Conservation (phyloP, 1,140 invertebrate genomes). For the Drosophila aff. region DNA sequence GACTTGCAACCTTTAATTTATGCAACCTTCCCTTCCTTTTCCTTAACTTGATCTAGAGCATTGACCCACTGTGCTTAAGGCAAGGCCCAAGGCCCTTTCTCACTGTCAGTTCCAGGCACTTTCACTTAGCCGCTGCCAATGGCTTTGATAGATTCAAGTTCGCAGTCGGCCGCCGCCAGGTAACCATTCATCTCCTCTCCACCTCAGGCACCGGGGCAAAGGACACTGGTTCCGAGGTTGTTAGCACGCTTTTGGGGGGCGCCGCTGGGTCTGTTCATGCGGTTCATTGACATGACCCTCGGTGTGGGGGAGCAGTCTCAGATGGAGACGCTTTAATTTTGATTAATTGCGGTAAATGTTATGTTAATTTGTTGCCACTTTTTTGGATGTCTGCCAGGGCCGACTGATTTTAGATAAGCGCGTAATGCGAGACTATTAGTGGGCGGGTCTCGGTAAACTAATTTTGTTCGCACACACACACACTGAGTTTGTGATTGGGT, state of each 20-base stretch:
- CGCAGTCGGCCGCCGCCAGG: conserved; percentile 58
- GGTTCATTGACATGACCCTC: conserved; percentile 52
- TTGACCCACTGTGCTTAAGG: conserved; percentile 16
- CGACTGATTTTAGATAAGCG: conserved; percentile 62
- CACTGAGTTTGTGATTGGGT: conserved; percentile 12
- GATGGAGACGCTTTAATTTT: conserved; percentile 44
- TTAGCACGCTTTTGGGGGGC: conserved; percentile 20
- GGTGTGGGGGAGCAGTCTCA: neutral
- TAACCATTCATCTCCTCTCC: conserved; percentile 42
- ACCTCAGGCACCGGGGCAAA: neutral
- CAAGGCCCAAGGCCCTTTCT: conserved; percentile 23
- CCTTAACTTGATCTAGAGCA: no score
- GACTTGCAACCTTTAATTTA: neutral
- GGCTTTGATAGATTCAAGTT: conserved; percentile 69
- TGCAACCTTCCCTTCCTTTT: neutral
- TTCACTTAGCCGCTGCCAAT: conserved; percentile 45
- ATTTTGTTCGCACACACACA: conserved; percentile 23
- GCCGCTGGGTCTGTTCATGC: conserved; percentile 39
- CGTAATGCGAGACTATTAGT: conserved; percentile 58
- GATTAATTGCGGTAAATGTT: conserved; percentile 78
- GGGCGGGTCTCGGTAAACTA: conserved; percentile 47
- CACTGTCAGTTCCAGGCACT: conserved; percentile 59
- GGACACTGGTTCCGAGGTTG: conserved; percentile 17
- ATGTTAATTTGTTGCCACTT: conserved; percentile 72
- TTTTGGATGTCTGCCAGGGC: conserved; percentile 46